phyloP scores from a whole-genome alignment of 2,113 vertebrate species.

The Cettia cetti region DNA sequence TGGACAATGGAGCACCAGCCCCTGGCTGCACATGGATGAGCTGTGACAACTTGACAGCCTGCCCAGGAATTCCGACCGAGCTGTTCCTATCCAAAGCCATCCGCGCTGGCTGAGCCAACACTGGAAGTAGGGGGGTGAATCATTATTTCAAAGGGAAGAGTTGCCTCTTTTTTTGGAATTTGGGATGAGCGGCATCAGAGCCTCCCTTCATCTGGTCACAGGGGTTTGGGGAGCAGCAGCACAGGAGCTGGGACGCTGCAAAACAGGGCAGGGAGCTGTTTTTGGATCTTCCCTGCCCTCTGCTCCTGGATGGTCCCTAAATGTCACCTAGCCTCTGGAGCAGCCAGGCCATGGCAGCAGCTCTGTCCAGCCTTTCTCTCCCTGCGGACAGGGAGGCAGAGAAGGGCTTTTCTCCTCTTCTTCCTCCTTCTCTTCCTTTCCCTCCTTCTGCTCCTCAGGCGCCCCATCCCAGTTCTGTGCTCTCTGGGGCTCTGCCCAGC shows the following conservation, averaged over 20 bases:
- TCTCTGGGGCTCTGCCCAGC: neutral
- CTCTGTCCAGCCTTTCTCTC: neutral
- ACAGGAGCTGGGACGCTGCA: neutral
- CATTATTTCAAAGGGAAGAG: neutral
- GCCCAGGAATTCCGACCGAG: constrained; percentile 55
- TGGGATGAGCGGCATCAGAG: neutral
- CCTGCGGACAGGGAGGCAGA: rapidly evolving
- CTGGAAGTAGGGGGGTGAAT: neutral
- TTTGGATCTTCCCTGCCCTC: neutral
- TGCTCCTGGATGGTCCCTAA: neutral
- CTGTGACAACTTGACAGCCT: constrained; percentile 62
- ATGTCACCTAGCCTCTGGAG: rapidly evolving
- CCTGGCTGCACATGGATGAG: neutral
- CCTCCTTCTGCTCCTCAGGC: neutral
- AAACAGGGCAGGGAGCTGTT: neutral
- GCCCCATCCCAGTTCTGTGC: neutral
- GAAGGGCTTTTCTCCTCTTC: neutral
- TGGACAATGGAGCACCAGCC: constrained; percentile 63
- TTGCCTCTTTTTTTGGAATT: neutral
- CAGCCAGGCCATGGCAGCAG: too few relatives aligned
- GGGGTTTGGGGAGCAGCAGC: neutral
- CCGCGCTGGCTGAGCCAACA: neutral
- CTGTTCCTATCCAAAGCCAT: neutral
- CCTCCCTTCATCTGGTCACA: neutral
- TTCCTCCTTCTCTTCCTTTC: neutral